Percentiles rank a stretch among this genome's conserved stretches.
phyloP scores from a whole-genome alignment of 2,113 vertebrate genomes.

The Stegostoma tigrinum region DNA sequence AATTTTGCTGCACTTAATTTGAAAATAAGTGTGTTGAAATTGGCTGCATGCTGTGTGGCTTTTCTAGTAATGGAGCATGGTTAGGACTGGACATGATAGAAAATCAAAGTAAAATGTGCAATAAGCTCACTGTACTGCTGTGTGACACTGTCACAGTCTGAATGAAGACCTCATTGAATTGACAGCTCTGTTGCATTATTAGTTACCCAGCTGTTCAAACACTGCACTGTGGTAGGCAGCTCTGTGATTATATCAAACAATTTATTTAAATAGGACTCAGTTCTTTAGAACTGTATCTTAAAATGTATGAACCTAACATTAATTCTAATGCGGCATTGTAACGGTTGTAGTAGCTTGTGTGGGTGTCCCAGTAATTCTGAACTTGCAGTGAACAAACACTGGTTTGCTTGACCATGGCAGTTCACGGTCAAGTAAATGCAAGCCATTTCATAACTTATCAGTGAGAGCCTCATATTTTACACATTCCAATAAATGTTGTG shows the following conservation, averaged over 20 bases:
- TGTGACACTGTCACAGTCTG: conserved; percentile 12
- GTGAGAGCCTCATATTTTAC: background rate
- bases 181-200: conserved; percentile 1
- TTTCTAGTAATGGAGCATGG: background rate
- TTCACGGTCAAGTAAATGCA: background rate
- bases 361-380: conserved; percentile 20
- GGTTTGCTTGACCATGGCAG: background rate
- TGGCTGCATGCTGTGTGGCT: background rate
- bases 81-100: background rate
- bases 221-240: background rate
- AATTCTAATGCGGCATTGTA: conserved; percentile 20
- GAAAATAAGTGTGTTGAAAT: background rate
- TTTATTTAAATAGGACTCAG: background rate
- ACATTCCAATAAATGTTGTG: background rate
- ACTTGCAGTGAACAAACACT: background rate
- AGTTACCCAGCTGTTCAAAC: conserved; percentile 9
- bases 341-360: conserved; percentile 1
- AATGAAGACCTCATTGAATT: background rate
- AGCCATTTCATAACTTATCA: background rate
- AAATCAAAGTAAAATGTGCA: background rate
- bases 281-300: background rate
- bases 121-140: background rate
- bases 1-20: background rate
- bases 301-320: background rate
- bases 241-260: conserved; percentile 5